A percentile compares a stretch with the other conserved stretches of the same genome.
These are phyloP conservation scores for Sebastes fasciatus DNA, from an alignment of 2,113 vertebrate genomes.

Conservation along the genomic window DNA sequence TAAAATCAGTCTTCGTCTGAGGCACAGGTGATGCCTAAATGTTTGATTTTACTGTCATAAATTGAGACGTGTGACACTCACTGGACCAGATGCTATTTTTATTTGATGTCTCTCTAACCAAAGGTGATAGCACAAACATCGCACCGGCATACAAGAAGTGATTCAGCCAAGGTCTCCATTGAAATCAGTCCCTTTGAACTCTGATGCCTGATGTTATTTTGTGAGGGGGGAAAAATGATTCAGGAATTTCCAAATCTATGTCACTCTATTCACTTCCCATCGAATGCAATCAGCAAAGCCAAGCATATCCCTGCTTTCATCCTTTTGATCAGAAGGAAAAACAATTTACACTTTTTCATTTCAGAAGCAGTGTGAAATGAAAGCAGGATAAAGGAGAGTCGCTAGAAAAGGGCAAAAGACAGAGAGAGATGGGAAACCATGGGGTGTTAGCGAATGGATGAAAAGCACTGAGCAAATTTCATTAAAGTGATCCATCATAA, in stretches of 20 bases:
- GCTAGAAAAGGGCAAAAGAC: constrained; percentile 48
- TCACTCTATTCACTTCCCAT: constrained; percentile 59
- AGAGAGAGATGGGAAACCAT: constrained; percentile 46
- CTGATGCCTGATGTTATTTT: constrained; percentile 49
- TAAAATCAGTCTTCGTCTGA: not conserved
- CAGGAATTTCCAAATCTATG: constrained; percentile 63
- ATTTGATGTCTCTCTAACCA: constrained; percentile 17
- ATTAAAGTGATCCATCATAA: constrained; percentile 67
- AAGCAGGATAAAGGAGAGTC: constrained; percentile 36
- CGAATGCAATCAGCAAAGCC: constrained; percentile 56
- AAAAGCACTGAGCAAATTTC: constrained; percentile 63
- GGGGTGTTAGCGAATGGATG: constrained; percentile 46
- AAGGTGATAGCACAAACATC: constrained; percentile 44
- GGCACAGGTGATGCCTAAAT: not conserved
- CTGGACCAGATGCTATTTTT: constrained; percentile 9
- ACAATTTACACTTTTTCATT: constrained; percentile 68
- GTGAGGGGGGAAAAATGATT: constrained; percentile 36
- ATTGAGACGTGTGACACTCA: not conserved
- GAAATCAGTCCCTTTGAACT: constrained; percentile 59
- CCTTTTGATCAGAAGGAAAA: constrained; percentile 70
- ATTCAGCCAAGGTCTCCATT: constrained; percentile 40
- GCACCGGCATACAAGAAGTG: constrained; percentile 4
- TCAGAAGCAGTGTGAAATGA: constrained; percentile 58
- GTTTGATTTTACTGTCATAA: not conserved
- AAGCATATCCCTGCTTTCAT: constrained; percentile 62